phyloP scores from a whole-genome alignment of 2,888 invertebrate genomes.

The Agonopterix subpropinquella region DNA sequence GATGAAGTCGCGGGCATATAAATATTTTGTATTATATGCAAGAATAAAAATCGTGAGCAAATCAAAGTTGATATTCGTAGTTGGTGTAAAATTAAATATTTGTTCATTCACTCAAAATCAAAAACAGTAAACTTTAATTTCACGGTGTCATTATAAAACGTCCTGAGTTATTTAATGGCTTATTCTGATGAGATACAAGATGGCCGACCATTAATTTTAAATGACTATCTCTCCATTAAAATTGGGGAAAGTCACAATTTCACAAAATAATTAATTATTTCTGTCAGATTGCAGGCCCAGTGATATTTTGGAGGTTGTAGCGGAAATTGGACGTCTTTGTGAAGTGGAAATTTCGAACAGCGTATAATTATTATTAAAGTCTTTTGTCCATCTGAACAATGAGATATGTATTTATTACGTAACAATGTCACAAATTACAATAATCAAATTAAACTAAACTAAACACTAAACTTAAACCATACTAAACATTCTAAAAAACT shows the following conservation, averaged over 20 bases:
- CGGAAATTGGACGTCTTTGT: slow-evolving; percentile 2
- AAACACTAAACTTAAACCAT: too few relatives aligned
- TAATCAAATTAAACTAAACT: too few relatives aligned
- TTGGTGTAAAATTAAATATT: neutral
- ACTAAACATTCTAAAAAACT: too few relatives aligned
- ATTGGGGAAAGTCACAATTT: slow-evolving; percentile 35
- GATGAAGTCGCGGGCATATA: too few relatives aligned
- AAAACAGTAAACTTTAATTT: neutral
- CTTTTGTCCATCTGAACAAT: too few relatives aligned
- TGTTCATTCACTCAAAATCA: neutral
- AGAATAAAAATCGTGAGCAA: neutral
- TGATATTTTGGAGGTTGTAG: slow-evolving; percentile 25
- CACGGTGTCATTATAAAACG: neutral
- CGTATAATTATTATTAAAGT: too few relatives aligned
- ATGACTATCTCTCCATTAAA: slow-evolving; percentile 50
- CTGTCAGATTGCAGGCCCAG: slow-evolving; percentile 27
- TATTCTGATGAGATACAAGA: slow-evolving; percentile 48
- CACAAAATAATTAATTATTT: slow-evolving; percentile 52
- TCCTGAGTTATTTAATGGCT: slow-evolving; percentile 41
- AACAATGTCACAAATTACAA: too few relatives aligned
- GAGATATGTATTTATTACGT: too few relatives aligned
- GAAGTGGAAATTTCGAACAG: too few relatives aligned
- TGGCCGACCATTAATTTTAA: slow-evolving; percentile 53
- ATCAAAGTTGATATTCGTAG: neutral
- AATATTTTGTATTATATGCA: too few relatives aligned